Conservation (phyloP, 2,888 invertebrate species). For the Antitype chi region DNA sequence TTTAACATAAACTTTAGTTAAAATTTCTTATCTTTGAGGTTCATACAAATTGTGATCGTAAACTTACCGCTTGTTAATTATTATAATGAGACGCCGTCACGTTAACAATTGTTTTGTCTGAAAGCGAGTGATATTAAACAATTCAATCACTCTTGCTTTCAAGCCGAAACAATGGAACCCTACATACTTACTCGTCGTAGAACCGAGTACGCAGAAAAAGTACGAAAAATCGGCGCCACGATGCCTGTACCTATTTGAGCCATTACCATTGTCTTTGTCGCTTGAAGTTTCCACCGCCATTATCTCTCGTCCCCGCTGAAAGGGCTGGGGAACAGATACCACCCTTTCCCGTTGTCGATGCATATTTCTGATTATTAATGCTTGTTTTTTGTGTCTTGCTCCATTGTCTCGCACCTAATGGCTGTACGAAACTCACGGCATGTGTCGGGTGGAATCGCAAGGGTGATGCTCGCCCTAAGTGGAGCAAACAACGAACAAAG, state of each 20-base stretch:
- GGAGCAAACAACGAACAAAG: slow-evolving; percentile 90
- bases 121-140: slow-evolving; percentile 54
- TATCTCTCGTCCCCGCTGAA: slow-evolving; percentile 80
- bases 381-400: slow-evolving; percentile 87
- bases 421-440: slow-evolving; percentile 85
- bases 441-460: slow-evolving; percentile 86
- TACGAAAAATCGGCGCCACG: slow-evolving; percentile 69
- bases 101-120: slow-evolving; percentile 48
- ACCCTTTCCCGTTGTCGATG: slow-evolving; percentile 84
- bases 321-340: slow-evolving; percentile 76
- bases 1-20: slow-evolving; percentile 42
- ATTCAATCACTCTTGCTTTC: slow-evolving; percentile 57
- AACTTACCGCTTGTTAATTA: slow-evolving; percentile 53
- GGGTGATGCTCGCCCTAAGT: slow-evolving; percentile 89
- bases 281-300: slow-evolving; percentile 82
- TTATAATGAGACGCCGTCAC: slow-evolving; percentile 55
- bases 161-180: slow-evolving; percentile 38
- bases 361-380: slow-evolving; percentile 90
- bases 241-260: slow-evolving; percentile 72
- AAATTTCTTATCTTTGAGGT: slow-evolving; percentile 37
- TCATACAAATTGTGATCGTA: slow-evolving; percentile 49
- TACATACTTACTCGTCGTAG: slow-evolving; percentile 40
- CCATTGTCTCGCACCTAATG: slow-evolving; percentile 87
- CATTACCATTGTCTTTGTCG: slow-evolving; percentile 82
- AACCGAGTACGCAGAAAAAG: slow-evolving; percentile 57